Conservation (phyloP, 2,797 vertebrate species). For the Petrocephalus sullivani region DNA sequence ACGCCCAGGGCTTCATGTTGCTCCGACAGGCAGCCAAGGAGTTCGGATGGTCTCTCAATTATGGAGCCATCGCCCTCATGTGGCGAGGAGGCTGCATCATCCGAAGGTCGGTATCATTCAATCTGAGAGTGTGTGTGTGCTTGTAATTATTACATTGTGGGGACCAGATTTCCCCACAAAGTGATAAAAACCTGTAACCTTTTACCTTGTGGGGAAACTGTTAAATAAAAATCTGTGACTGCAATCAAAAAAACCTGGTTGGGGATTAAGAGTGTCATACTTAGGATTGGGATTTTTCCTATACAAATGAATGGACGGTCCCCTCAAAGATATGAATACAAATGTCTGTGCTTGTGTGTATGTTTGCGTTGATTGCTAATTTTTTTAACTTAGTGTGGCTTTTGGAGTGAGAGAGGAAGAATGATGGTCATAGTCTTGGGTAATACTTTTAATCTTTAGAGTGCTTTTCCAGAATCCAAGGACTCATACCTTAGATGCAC, state of each 20-base stretch:
- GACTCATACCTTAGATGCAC: not conserved
- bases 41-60: conserved; percentile 89
- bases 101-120: conserved; percentile 68
- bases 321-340: not conserved
- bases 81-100: conserved; percentile 98
- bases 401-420: not conserved
- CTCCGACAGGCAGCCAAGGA: conserved; percentile 86
- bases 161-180: not conserved
- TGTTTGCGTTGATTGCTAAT: not conserved
- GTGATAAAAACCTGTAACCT: not conserved
- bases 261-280: not conserved
- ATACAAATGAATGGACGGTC: not conserved
- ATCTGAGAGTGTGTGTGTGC: not conserved
- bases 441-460: not conserved
- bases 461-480: not conserved
- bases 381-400: not conserved
- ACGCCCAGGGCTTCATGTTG: conserved; percentile 95
- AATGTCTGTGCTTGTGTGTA: not conserved
- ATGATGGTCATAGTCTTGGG: not conserved
- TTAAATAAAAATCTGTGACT: not conserved
- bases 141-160: not conserved
- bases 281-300: not conserved
- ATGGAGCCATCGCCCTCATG: conserved; percentile 94
- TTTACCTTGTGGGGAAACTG: not conserved
- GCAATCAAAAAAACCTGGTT: not conserved